Base-by-base conservation (phyloP, 2,797 vertebrate species). In the Falco novaeseelandiae region DNA sequence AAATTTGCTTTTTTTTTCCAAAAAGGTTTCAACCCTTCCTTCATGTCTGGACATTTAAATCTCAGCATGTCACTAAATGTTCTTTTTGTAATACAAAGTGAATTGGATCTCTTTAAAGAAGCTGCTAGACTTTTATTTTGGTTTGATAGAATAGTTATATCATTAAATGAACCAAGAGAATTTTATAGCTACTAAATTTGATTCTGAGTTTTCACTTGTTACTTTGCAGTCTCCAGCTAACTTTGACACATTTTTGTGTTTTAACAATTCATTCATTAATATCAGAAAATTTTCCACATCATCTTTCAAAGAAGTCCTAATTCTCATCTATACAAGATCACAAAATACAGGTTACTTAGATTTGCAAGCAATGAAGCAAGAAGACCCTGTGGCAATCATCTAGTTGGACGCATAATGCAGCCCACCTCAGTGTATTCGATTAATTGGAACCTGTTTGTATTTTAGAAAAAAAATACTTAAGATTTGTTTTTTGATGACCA, bases 161-260 rank as follows among this genome's bases (percentile, higher is more conserved):
- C 82, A 88, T 97, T 96, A 97, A 97, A 82, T 82, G 27, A 87
- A 90, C 44, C 6, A 86, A 92, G 42, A 93, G 38, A 38, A 92
- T 91, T 95, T 96, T 84, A 76, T 62, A 91, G 61, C 38, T 93
- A 66, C 65, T 59, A 70, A 96, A 94, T 96, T 74, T 96, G 73
- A 94, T 95, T 73, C 62, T 63, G 71, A 91, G 52, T 58, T 93
- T 69, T 86, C 90, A 85, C 46, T 77, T 70, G 6, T 90, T 93
- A 95, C 15, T 65, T 95, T 93, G 46, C 67, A 88, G 58, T n/a
- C 51, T 65, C 17, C 65, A 91, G 34, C 59, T 90, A 87, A 36
- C 79, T 67, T 88, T 86, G 65, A 81, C 12, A 87, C 1, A 26
- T 65, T 93, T 96, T 65, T 90, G 36, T 59, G 34, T 44, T 80